Evolutionary conservation across 2,797 vertebrate genomes (phyloP).

Genomic region (Malurus splendens): DNA sequence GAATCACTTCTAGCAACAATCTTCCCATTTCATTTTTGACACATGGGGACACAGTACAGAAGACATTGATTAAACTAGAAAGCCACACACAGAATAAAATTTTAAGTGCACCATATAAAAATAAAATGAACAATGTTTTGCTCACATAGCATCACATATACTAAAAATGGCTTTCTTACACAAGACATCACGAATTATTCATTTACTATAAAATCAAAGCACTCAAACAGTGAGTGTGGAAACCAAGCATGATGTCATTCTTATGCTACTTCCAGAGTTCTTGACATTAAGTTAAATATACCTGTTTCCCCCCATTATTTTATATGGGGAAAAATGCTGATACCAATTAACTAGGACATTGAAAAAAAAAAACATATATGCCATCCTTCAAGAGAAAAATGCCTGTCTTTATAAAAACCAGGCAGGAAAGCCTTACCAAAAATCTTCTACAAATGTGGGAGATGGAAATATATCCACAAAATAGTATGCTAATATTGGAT

Average conservation of each 20-base stretch:
- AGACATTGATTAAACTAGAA: not conserved
- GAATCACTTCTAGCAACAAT: not conserved
- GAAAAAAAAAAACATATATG: accelerated
- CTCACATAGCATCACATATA: not conserved
- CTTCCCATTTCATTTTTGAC: not conserved
- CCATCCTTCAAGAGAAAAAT: not conserved
- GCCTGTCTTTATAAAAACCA: not conserved
- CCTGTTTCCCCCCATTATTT: not conserved
- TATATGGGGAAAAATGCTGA: not conserved
- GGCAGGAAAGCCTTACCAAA: not conserved
- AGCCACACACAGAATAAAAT: not conserved
- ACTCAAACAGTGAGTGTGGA: not conserved
- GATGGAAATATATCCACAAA: not conserved
- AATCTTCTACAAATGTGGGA: not conserved
- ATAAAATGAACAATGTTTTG: not conserved
- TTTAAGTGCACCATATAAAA: not conserved
- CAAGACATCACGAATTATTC: not conserved
- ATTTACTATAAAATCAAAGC: not conserved
- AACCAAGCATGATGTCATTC: not conserved
- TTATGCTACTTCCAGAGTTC: not conserved
- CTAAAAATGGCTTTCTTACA: not conserved
- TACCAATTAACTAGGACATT: not conserved
- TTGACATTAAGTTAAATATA: not conserved
- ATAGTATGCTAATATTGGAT: accelerated
- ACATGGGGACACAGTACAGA: not conserved